phyloP scores from a whole-genome alignment of 2,113 vertebrate species.

The Austrofundulus limnaeus region DNA sequence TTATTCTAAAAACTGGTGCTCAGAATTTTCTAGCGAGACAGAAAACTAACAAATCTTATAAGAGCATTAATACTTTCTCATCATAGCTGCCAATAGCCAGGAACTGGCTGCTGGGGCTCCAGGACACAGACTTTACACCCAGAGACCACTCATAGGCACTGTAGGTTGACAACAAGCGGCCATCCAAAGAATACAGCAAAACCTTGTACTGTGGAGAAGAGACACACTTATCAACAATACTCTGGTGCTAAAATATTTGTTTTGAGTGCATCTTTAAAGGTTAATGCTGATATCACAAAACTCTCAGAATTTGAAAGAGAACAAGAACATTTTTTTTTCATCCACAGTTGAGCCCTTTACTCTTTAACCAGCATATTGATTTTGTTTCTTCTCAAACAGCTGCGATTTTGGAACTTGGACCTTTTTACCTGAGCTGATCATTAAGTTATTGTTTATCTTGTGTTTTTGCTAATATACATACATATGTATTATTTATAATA shows the following conservation, averaged over 20 bases:
- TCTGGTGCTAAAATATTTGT: too few relatives aligned
- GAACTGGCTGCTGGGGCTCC: constrained; percentile 98
- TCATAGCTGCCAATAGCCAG: constrained; percentile 95
- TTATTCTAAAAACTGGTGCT: background rate
- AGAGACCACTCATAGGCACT: constrained; percentile 93
- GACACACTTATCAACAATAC: background rate
- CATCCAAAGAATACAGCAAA: constrained; percentile 93
- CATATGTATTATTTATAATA: too few relatives aligned
- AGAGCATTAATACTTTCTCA: constrained; percentile 83
- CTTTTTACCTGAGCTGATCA: too few relatives aligned
- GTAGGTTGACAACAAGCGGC: constrained; percentile 85
- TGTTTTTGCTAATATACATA: too few relatives aligned
- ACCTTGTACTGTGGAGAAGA: constrained; percentile 86
- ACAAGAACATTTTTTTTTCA: too few relatives aligned
- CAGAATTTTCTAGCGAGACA: background rate
- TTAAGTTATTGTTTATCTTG: too few relatives aligned
- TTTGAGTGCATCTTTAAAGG: too few relatives aligned
- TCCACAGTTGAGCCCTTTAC: too few relatives aligned
- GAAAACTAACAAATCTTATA: background rate
- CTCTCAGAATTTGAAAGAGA: background rate
- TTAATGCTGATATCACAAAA: background rate
- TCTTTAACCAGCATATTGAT: too few relatives aligned
- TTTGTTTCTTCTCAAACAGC: too few relatives aligned
- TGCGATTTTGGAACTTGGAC: too few relatives aligned
- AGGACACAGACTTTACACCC: constrained; percentile 87